Conservation (phyloP, 2,113 vertebrate species). For the Terrapene triunguis region DNA sequence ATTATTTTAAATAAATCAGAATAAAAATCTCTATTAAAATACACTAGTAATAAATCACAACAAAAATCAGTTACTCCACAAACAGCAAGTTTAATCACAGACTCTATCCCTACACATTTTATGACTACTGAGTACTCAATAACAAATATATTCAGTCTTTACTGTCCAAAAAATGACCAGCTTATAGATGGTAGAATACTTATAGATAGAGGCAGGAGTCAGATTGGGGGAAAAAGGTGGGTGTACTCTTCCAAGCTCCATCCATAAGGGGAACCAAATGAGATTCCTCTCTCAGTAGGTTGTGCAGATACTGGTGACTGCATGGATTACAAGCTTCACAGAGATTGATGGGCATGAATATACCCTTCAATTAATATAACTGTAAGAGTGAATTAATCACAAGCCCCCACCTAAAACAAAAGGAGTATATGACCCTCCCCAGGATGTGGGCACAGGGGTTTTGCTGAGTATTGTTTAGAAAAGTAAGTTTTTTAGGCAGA, state of each 20-base stretch:
- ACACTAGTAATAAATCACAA: not conserved
- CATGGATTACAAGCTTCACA: not conserved
- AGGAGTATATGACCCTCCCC: not conserved
- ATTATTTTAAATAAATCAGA: not conserved
- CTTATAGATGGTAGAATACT: not conserved
- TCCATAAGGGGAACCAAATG: rapidly evolving
- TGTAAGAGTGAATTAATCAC: not conserved
- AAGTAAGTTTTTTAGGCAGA: not conserved
- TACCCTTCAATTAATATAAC: not conserved
- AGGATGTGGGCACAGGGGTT: not conserved
- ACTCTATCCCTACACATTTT: not conserved
- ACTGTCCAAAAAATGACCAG: not conserved
- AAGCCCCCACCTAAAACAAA: not conserved
- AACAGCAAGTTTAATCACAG: not conserved
- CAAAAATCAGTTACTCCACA: not conserved
- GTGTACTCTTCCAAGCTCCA: not conserved
- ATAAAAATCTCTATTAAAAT: not conserved
- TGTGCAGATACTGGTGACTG: not conserved
- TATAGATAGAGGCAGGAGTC: not conserved
- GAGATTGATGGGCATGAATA: not conserved
- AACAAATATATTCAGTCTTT: not conserved
- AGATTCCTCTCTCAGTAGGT: not conserved
- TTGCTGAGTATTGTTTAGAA: not conserved
- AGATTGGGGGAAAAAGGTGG: not conserved
- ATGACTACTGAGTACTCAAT: not conserved